Evolutionary conservation across 2,888 invertebrate species (phyloP), one percentile per base, ranked within the genome.

Genomic region (Melinaea menophilus): DNA sequence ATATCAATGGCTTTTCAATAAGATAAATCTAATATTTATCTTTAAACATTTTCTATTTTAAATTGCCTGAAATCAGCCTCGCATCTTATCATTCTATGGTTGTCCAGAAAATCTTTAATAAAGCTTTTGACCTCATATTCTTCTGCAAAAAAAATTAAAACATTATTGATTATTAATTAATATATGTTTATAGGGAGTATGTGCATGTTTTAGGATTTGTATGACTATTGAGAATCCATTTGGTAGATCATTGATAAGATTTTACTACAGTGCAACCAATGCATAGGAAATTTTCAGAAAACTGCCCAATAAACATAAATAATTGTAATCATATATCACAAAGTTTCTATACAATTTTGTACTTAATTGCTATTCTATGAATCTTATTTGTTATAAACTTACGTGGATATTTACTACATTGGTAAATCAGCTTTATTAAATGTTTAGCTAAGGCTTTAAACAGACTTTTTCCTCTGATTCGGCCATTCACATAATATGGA

Each of bases 401-500:
- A 93, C 93, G 84, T 75, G 92, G 92, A 78, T 92, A 92, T 67
- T 82, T 86, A 71, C 92, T 91, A 69, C 91, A 89, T 69, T 92
- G 88, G 65, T 92, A 91, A 64, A 93, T 89, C 64, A 92, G 82
- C 72, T 92, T 92, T 41, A 93, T 91, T 58, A 94, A 83, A 75
- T 92, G 91, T 74, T 92, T 92, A 0, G 93, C 93, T 54, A 93
- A 82, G 48, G 88, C 75, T 80, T 94, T 94, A 75, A 94, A 94
- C 58, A 93, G 78, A 46, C 88, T 87, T 79, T 93, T 93, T 56
- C 92, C 92, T 69, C 83, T 86, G 54, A 94, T 93, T 56, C 90
- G 85, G 2, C 92, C 92, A 69, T 90, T 91, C n/a, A 92, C 90
- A 72, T 93, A 94, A 74, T 91, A 92, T 3, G 93, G 93, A 71